These are phyloP conservation scores for Latrodectus elegans DNA, from an alignment of 2,888 invertebrate genomes.

Conservation along the genomic window DNA sequence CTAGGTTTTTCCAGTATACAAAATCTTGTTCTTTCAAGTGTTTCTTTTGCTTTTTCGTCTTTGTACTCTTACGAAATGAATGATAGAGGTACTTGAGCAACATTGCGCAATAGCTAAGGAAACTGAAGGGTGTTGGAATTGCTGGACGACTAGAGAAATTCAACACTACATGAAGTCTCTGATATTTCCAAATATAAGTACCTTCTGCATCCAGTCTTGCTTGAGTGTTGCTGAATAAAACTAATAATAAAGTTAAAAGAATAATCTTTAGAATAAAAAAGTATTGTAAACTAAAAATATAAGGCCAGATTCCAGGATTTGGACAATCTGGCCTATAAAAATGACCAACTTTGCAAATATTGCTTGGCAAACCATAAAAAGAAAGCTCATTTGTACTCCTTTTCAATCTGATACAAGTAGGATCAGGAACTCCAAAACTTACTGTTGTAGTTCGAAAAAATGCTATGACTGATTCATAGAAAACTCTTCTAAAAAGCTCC, in stretches of 20 bases:
- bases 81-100: constrained; percentile 11
- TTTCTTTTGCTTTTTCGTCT: constrained; percentile 9
- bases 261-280: constrained; percentile 73
- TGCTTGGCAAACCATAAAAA: constrained; percentile 21
- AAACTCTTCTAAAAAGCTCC: constrained; percentile 73
- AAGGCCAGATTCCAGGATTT: constrained; percentile 70
- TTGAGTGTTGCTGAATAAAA: constrained; percentile 73
- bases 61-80: neutral
- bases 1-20: constrained; percentile 48
- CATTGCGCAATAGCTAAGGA: constrained; percentile 66
- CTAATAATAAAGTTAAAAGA: constrained; percentile 74
- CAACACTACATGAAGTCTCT: constrained; percentile 74
- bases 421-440: constrained; percentile 33
- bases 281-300: constrained; percentile 72
- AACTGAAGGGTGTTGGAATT: constrained; percentile 74
- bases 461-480: constrained; percentile 75
- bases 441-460: constrained; percentile 76
- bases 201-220: constrained; percentile 71
- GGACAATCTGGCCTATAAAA: constrained; percentile 65
- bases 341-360: constrained; percentile 36
- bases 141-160: constrained; percentile 74
- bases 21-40: constrained; percentile 26
- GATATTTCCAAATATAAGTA: constrained; percentile 74
- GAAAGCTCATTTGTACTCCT: constrained; percentile 3
- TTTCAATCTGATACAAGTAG: constrained; percentile 18